Conservation (phyloP, 2,888 invertebrate genomes). For the Thumatha senex region DNA sequence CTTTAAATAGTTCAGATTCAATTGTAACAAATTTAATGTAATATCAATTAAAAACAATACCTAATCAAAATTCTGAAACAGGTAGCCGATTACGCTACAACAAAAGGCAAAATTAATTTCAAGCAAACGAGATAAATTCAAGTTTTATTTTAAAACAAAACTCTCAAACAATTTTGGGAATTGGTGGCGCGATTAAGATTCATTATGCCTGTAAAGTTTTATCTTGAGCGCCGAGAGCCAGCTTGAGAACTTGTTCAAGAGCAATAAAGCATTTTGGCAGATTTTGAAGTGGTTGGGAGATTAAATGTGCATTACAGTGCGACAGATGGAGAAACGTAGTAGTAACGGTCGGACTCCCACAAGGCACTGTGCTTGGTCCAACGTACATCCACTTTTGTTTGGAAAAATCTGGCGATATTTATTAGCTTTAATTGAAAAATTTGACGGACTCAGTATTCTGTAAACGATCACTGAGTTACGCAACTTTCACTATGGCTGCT, state of each 20-base stretch:
- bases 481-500: too few relatives aligned
- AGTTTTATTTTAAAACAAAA: conserved; percentile 77
- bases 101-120: conserved; percentile 73
- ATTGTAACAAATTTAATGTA: neutral
- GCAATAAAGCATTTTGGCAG: conserved; percentile 82
- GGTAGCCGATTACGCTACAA: conserved; percentile 71
- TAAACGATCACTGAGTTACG: too few relatives aligned
- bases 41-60: conserved; percentile 28
- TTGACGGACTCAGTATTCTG: conserved; percentile 41
- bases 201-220: conserved; percentile 82
- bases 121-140: conserved; percentile 65
- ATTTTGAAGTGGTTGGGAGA: conserved; percentile 74
- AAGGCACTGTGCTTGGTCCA: conserved; percentile 35
- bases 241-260: conserved; percentile 68
- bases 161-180: conserved; percentile 75
- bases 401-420: conserved; percentile 30
- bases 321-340: conserved; percentile 56
- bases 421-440: conserved; percentile 38
- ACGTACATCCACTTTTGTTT: conserved; percentile 36
- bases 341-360: conserved; percentile 24
- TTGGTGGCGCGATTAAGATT: conserved; percentile 79
- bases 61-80: conserved; percentile 49
- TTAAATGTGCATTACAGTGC: conserved; percentile 78
- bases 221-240: conserved; percentile 63
- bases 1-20: neutral